Percentiles rank a stretch among this genome's conserved stretches.
These are phyloP conservation scores for Tricholauxania praeusta DNA, from an alignment of 2,888 invertebrate species.

Conservation along the genomic window DNA sequence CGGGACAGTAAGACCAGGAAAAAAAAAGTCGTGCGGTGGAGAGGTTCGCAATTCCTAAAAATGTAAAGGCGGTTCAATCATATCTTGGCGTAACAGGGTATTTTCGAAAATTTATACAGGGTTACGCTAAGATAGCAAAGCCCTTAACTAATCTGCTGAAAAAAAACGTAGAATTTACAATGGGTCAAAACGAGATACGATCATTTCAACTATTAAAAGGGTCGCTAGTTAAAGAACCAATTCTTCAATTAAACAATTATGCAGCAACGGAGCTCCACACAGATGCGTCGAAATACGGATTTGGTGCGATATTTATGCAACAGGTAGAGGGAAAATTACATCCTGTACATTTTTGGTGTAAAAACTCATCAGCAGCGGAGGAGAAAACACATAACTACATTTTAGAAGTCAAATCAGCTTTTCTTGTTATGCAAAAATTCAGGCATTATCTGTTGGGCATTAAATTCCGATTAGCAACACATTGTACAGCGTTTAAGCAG, in stretches of 20 bases:
- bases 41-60: slow-evolving; percentile 27
- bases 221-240: slow-evolving; percentile 3
- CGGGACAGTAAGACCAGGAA: slow-evolving; percentile 31
- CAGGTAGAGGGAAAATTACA: too few relatives aligned
- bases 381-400: too few relatives aligned
- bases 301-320: too few relatives aligned
- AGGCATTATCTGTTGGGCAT: too few relatives aligned
- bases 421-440: too few relatives aligned
- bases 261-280: too few relatives aligned
- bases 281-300: too few relatives aligned
- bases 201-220: slow-evolving; percentile 14
- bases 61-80: slow-evolving; percentile 34
- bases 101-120: slow-evolving; percentile 36
- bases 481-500: too few relatives aligned
- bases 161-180: slow-evolving; percentile 16
- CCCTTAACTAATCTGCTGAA: slow-evolving; percentile 11
- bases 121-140: slow-evolving; percentile 14
- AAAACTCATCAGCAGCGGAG: too few relatives aligned
- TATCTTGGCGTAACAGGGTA: slow-evolving; percentile 38
- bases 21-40: slow-evolving; percentile 32
- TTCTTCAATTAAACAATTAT: slow-evolving; percentile 5
- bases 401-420: too few relatives aligned
- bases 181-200: background rate
- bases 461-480: too few relatives aligned
- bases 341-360: too few relatives aligned